Conservation (phyloP, 2,888 invertebrate genomes). For the Auanema freiburgensis region DNA sequence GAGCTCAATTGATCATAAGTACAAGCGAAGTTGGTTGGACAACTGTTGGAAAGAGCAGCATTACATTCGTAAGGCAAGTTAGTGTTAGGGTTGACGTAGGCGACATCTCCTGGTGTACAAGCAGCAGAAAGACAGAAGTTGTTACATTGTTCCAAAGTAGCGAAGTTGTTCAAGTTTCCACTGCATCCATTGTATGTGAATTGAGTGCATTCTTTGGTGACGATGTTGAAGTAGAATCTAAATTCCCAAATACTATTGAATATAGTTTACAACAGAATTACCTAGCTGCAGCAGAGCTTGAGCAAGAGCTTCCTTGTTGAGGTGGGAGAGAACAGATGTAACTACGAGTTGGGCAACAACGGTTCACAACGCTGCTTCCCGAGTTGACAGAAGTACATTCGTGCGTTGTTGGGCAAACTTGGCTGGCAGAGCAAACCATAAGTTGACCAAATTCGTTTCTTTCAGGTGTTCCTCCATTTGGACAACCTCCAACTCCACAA, state of each 20-base stretch:
- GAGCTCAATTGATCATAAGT: conserved; percentile 57
- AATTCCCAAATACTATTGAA: conserved; percentile 18
- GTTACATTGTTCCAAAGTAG: conserved; percentile 60
- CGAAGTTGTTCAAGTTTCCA: conserved; percentile 60
- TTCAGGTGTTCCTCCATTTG: conserved; percentile 62
- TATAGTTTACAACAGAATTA: no score
- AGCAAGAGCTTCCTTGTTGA: conserved; percentile 60
- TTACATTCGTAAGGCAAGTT: conserved; percentile 62
- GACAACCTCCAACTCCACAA: conserved; percentile 49
- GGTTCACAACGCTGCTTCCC: conserved; percentile 54
- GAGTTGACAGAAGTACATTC: conserved; percentile 61
- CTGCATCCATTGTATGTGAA: conserved; percentile 62
- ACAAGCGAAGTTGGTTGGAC: conserved; percentile 61
- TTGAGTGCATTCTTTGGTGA: conserved; percentile 56
- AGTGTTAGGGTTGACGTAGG: conserved; percentile 63
- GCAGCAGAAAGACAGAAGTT: conserved; percentile 64
- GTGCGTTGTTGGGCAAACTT: conserved; percentile 57
- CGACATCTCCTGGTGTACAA: conserved; percentile 57
- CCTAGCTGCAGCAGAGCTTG: conserved; percentile 58
- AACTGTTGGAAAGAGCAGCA: conserved; percentile 57
- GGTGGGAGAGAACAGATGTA: conserved; percentile 63
- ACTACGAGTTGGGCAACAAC: conserved; percentile 47
- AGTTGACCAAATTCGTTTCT: conserved; percentile 60
- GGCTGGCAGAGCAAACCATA: conserved; percentile 55
- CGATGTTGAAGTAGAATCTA: conserved; percentile 46